Percentiles rank a stretch among this genome's conserved stretches.
These are phyloP conservation scores for Stylophora pistillata DNA, from an alignment of 64 coral and sea anemone species.

Conservation along the genomic window DNA sequence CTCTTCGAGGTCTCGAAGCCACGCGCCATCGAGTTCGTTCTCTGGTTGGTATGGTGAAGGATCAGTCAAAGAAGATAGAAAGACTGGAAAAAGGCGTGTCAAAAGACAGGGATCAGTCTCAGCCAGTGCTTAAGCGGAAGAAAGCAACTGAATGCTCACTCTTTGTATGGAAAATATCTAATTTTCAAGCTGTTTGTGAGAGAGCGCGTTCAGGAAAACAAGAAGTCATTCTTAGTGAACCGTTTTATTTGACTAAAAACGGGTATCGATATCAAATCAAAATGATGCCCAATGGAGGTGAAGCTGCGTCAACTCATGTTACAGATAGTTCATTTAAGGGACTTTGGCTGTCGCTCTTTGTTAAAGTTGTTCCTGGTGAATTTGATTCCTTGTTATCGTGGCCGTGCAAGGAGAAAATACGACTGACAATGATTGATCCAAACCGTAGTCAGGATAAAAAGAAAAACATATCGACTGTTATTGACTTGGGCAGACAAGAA, in stretches of 20 bases:
- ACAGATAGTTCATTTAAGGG: background rate
- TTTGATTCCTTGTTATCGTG: conserved; percentile 35
- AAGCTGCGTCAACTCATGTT: no score
- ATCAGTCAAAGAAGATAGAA: conserved; percentile 9
- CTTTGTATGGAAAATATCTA: conserved; percentile 14
- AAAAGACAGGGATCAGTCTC: background rate
- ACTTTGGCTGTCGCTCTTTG: background rate
- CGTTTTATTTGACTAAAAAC: conserved; percentile 13
- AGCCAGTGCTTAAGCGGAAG: background rate
- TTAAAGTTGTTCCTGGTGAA: conserved; percentile 39
- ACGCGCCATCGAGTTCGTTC: conserved; percentile 14
- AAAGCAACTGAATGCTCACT: background rate
- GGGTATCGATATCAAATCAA: conserved; percentile 5
- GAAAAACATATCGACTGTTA: background rate
- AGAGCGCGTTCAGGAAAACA: background rate
- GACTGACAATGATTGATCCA: conserved; percentile 25
- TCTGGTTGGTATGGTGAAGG: background rate
- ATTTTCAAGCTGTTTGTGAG: background rate
- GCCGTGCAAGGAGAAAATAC: conserved; percentile 25
- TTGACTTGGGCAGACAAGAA: background rate
- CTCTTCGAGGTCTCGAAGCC: conserved; percentile 15
- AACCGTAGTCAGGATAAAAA: background rate
- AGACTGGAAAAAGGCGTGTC: background rate
- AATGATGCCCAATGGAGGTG: background rate
- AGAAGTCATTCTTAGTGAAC: background rate